phyloP scores from a whole-genome alignment of 2,888 invertebrate species.

The Plebejus melissa region DNA sequence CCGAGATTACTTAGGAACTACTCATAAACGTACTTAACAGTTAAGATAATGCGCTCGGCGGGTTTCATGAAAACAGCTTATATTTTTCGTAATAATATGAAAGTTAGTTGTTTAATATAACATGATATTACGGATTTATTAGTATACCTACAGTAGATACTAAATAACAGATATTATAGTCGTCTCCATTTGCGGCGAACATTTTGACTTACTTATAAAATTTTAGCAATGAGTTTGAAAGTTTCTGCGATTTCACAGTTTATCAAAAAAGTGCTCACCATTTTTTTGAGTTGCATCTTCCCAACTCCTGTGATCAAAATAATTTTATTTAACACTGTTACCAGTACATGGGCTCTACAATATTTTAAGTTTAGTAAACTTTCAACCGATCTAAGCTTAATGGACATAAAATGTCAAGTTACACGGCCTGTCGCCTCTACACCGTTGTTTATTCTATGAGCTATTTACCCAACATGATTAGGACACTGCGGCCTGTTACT shows the following conservation, averaged over 20 bases:
- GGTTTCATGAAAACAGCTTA: constrained; percentile 8
- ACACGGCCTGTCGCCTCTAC: background rate
- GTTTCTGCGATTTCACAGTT: background rate
- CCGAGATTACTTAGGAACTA: constrained; percentile 8
- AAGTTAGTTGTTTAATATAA: background rate
- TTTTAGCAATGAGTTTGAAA: background rate
- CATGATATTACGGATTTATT: background rate
- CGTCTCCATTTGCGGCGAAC: too few relatives aligned
- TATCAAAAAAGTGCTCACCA: background rate
- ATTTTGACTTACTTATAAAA: background rate
- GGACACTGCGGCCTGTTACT: background rate
- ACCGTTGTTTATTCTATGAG: constrained; percentile 9
- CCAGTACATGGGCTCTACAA: too few relatives aligned
- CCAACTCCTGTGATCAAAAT: too few relatives aligned
- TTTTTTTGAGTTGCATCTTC: background rate
- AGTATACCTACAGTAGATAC: too few relatives aligned
- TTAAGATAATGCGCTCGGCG: constrained; percentile 14
- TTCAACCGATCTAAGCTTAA: background rate
- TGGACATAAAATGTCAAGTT: background rate
- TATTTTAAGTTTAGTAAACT: background rate
- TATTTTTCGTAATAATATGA: constrained; percentile 3
- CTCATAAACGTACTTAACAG: constrained; percentile 11
- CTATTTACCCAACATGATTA: constrained; percentile 2
- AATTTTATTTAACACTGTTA: too few relatives aligned
- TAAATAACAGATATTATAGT: too few relatives aligned